Percentiles rank a stretch among this genome's conserved stretches.
phyloP scores from a whole-genome alignment of 2,113 vertebrate genomes.

The Carassius auratus region DNA sequence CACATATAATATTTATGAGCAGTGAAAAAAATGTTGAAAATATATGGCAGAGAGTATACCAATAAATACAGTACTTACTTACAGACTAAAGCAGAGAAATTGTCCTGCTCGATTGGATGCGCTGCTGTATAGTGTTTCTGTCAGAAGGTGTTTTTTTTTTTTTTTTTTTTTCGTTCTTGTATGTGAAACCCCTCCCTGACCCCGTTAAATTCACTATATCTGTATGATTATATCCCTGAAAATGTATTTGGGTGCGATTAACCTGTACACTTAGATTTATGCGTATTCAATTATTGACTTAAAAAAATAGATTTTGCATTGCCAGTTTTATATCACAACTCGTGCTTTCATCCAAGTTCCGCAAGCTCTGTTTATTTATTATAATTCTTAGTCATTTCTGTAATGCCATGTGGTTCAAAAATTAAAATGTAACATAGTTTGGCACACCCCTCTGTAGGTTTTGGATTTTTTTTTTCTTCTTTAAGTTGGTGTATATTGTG shows the following conservation, averaged over 20 bases:
- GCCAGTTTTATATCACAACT: constrained; percentile 70
- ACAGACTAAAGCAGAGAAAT: constrained; percentile 82
- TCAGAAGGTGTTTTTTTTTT: constrained; percentile 49
- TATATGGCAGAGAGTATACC: constrained; percentile 81
- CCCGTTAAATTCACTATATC: constrained; percentile 77
- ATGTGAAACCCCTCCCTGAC: constrained; percentile 59
- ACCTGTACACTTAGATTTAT: constrained; percentile 79
- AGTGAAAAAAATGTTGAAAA: constrained; percentile 78
- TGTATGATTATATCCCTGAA: constrained; percentile 80
- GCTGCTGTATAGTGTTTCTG: constrained; percentile 76
- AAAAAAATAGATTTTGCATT: constrained; percentile 83
- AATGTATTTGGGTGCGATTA: constrained; percentile 75
- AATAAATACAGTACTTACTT: constrained; percentile 85
- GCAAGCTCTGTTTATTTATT: constrained; percentile 66
- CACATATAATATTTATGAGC: constrained; percentile 76
- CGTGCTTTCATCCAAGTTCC: constrained; percentile 67
- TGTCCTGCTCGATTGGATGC: constrained; percentile 78
- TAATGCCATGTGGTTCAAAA: constrained; percentile 74
- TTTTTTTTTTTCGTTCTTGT: neutral
- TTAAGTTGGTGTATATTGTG: constrained; percentile 83
- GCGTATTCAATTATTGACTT: constrained; percentile 75
- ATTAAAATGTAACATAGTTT: constrained; percentile 76
- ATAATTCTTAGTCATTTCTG: constrained; percentile 57
- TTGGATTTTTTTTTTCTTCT: constrained; percentile 65
- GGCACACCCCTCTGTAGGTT: constrained; percentile 85